These are phyloP conservation scores for Cyanoramphus novaezelandiae DNA, from an alignment of 2,113 vertebrate genomes.

Conservation along the genomic window DNA sequence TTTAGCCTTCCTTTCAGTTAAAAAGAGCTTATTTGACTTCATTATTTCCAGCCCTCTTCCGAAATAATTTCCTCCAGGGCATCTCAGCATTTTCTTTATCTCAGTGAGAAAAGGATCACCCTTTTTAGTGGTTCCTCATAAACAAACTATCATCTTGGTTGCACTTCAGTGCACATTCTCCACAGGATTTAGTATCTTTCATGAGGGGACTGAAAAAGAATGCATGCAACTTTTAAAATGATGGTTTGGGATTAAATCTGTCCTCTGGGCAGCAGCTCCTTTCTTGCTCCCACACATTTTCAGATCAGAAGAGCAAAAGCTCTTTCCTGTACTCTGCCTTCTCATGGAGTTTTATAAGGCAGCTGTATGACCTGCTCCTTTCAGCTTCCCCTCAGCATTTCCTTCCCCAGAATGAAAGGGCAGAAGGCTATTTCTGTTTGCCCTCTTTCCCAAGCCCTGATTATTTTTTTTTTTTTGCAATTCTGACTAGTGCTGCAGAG, in stretches of 20 bases:
- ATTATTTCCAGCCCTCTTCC: conserved; percentile 15
- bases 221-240: conserved; percentile 1
- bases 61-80: not conserved
- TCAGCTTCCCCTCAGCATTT: not conserved
- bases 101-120: not conserved
- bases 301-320: not conserved
- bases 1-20: conserved; percentile 18
- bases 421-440: not conserved
- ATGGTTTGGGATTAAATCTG: not conserved
- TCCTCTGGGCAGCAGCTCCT: not conserved
- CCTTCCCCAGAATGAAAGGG: not conserved
- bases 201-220: not conserved
- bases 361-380: not conserved
- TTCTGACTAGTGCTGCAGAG: not conserved
- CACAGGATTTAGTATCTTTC: not conserved
- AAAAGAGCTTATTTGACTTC: conserved; percentile 14
- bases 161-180: conserved; percentile 15
- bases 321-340: not conserved
- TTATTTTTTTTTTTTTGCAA: not conserved
- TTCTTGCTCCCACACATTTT: not conserved
- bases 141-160: conserved; percentile 35
- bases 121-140: conserved; percentile 37
- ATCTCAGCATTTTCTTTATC: conserved; percentile 18
- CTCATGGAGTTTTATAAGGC: not conserved
- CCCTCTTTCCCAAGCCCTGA: not conserved